phyloP scores from a whole-genome alignment of 92 coral and sea anemone species.

The Hydrozoanthus gracilis region DNA sequence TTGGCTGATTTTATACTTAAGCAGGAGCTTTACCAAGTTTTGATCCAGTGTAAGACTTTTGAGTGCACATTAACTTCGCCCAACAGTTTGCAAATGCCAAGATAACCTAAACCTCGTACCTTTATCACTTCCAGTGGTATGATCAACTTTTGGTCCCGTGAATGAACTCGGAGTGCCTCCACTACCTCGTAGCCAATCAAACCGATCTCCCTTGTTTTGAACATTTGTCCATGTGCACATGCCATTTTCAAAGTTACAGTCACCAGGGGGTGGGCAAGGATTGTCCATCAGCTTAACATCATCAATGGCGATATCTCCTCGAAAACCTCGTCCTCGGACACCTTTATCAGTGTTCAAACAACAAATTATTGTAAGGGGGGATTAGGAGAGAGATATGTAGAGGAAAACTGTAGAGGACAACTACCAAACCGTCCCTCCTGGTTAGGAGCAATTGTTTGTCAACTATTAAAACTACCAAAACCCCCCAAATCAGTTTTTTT shows the following conservation, averaged over 20 bases:
- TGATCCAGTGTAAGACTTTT: too few relatives aligned
- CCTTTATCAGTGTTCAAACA: slow-evolving; percentile 37
- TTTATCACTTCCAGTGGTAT: slow-evolving; percentile 75
- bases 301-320: slow-evolving; percentile 93
- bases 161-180: slow-evolving; percentile 76
- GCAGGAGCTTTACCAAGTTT: too few relatives aligned
- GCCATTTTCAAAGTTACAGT: slow-evolving; percentile 88
- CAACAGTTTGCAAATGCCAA: too few relatives aligned
- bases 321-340: slow-evolving; percentile 69
- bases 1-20: too few relatives aligned
- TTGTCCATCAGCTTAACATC: slow-evolving; percentile 82
- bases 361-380: neutral
- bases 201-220: slow-evolving; percentile 68
- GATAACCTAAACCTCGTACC: slow-evolving; percentile 57
- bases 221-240: slow-evolving; percentile 91
- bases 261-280: slow-evolving; percentile 93
- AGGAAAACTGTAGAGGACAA: too few relatives aligned
- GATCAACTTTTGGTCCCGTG: slow-evolving; percentile 92
- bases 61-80: neutral
- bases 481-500: too few relatives aligned
- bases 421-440: too few relatives aligned
- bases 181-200: slow-evolving; percentile 87
- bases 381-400: too few relatives aligned
- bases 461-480: too few relatives aligned
- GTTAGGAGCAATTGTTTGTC: too few relatives aligned